Base-by-base conservation (phyloP, 2,797 vertebrate genomes). In the Cygnus olor region DNA sequence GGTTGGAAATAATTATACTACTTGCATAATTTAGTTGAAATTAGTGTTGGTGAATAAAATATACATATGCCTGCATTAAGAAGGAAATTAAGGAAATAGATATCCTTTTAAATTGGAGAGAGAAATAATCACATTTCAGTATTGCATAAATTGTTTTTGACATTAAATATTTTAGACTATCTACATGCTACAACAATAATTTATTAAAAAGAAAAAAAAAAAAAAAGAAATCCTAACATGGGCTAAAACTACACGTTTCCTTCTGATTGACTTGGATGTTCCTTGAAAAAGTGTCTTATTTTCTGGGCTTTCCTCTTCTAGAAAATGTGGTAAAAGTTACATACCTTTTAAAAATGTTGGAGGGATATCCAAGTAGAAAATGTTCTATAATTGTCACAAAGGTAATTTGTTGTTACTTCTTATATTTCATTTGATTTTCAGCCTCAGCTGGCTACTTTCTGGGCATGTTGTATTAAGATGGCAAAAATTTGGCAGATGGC, bases 71-170 rank as follows among this genome's bases (percentile, higher is more conserved):
- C 30, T 92, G 17, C 34, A 76, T 71, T 63, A 84, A 71, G 53
- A 51, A 51, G 44, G 13, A 73, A 86, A 88, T 88, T 49, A 51
- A 51, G 44, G 13, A 73, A 89, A 88, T 86, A 71, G 34, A 63
- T 60, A 61, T 85, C 25, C 34, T 88, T 86, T 90, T 84, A 90
- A 92, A 77, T 24, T 65, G 34, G 73, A 76, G n/a, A 65, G 34
- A 65, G 40, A 44, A n/a, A 11, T 32, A 44, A 30, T 64, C 73
- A 64, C 71, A 54, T 74, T 81, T 71, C 18, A 30, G 4, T 68
- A 7, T 65, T 68, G 30, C 22, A 51, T 30, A 10, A 3, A 7
- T 82, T 78, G 40, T 65, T 71, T 65, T 86, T 57, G 44, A 30
- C 18, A 34, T 58, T 66, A 71, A 86, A 60, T 25, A 65, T 94